These are phyloP conservation scores for Semotilus atromaculatus DNA, from an alignment of 2,797 vertebrate genomes.

Conservation along the genomic window DNA sequence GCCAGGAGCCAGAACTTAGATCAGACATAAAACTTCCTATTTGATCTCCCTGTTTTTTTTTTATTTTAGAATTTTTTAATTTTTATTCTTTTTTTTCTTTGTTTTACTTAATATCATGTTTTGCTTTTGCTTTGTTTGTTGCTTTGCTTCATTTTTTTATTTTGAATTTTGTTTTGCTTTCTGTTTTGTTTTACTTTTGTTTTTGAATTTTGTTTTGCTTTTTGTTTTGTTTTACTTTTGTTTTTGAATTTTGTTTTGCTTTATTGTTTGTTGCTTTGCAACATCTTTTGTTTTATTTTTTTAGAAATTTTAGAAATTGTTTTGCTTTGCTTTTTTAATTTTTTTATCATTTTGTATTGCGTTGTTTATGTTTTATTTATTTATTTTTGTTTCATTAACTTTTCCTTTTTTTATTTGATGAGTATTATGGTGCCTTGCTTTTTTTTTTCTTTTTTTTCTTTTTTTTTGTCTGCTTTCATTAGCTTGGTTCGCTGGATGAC, in stretches of 20 bases:
- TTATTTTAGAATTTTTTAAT: fast-evolving
- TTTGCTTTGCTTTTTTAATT: too few relatives aligned
- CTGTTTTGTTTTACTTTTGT: too few relatives aligned
- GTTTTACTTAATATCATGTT: not conserved
- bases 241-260: not conserved
- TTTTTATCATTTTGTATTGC: too few relatives aligned
- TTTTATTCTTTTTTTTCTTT: not conserved
- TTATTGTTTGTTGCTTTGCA: too few relatives aligned
- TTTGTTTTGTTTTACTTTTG: too few relatives aligned
- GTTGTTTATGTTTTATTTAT: not conserved
- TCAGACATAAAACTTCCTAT: not conserved
- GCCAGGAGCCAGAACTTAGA: not conserved
- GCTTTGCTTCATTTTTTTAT: not conserved
- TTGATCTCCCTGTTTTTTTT: not conserved
- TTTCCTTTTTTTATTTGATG: not conserved
- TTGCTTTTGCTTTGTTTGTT: not conserved
- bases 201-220: too few relatives aligned
- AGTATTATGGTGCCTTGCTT: too few relatives aligned
- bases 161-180: too few relatives aligned
- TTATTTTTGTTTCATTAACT: not conserved
- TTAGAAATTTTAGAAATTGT: too few relatives aligned
- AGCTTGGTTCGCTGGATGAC: not conserved
- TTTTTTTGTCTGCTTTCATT: not conserved
- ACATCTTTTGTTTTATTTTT: not conserved
- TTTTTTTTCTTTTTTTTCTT: not conserved